Base-by-base conservation (phyloP, 1,140 invertebrate genomes). In the Ceratoteleas bidentatus region DNA sequence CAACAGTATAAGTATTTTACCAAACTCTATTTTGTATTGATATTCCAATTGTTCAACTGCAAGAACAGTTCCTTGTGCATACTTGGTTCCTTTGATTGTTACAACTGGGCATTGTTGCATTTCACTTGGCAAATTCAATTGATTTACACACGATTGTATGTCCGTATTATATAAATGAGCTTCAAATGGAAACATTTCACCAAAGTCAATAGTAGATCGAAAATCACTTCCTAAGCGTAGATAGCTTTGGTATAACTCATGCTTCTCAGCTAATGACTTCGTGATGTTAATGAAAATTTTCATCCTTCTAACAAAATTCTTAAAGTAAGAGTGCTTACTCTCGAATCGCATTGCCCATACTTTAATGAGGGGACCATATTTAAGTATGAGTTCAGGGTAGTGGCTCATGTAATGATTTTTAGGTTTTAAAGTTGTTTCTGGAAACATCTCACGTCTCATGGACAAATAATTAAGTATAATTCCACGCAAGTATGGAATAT, bases 261-360 rank as follows among this genome's bases (percentile, higher is more conserved):
- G 85, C 72, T 84, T 85, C 14, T 72, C 60, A 56, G 60, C 73
- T 6, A 85, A 16, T 10, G 76, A 73, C 60, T 84, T 77, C 5
- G 82, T 85, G 0, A 83, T 58, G 52, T 85, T 85, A 8, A 80
- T 65, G 56, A 85, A 86, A 78, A 86, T 84, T 57, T 73, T 70
- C 15, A 68, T 43, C 24, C 77, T 49, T 53, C 83, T 69, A 50
- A 86, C 85, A 69, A 53, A 61, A 56, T 64, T 72, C 64, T 85
- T 86, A 14, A 88, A 85, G 75, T 76, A 86, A 13, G 54, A 64
- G 61, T 87, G 85, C 69, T 87, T 85, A 32, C 85, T 87, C 76
- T 87, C 84, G 61, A 85, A 85, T 32, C 84, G 66, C 52, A 89
- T 53, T 10, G 77, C 84, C 80, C 86, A 88, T 10, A 79, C 69